These are phyloP conservation scores for Listronotus bonariensis DNA, from an alignment of 1,140 invertebrate species.

Conservation along the genomic window DNA sequence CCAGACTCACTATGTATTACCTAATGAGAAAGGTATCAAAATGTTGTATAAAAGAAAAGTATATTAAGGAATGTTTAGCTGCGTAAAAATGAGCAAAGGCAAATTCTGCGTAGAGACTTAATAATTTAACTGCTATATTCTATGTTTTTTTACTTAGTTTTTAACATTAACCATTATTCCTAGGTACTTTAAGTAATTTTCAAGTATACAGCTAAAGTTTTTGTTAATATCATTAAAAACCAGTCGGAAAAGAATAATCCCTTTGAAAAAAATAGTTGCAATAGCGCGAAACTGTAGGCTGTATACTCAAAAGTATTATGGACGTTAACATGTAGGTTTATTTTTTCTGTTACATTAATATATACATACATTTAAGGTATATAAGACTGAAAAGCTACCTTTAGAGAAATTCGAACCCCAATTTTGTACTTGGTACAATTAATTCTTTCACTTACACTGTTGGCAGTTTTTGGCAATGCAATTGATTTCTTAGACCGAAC, in stretches of 20 bases:
- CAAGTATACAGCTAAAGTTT: slow-evolving; percentile 48
- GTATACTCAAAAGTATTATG: slow-evolving; percentile 48
- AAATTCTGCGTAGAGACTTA: slow-evolving; percentile 38
- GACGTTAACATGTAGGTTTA: slow-evolving; percentile 49
- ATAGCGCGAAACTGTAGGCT: slow-evolving; percentile 38
- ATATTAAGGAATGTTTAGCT: slow-evolving; percentile 31
- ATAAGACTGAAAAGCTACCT: slow-evolving; percentile 35
- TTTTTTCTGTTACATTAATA: slow-evolving; percentile 48
- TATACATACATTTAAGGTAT: slow-evolving; percentile 42
- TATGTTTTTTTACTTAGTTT: slow-evolving; percentile 38
- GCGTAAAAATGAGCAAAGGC: slow-evolving; percentile 41
- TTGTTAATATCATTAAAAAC: slow-evolving; percentile 26
- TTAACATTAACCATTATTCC: slow-evolving; percentile 47
- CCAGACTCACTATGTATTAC: slow-evolving; percentile 1
- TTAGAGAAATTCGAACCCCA: slow-evolving; percentile 30
- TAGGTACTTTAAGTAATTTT: slow-evolving; percentile 51
- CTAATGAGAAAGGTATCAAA: background rate
- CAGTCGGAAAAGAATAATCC: slow-evolving; percentile 30
- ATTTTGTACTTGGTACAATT: slow-evolving; percentile 36
- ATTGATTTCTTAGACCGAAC: slow-evolving; percentile 46
- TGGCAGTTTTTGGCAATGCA: slow-evolving; percentile 52
- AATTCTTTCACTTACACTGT: slow-evolving; percentile 39
- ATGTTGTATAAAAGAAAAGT: slow-evolving; percentile 17
- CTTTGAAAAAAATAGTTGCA: slow-evolving; percentile 19
- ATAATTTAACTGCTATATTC: slow-evolving; percentile 22